Evolutionary conservation across 1,140 invertebrate species (phyloP), one percentile per base, ranked within the genome.

Genomic region (Apis laboriosa): DNA sequence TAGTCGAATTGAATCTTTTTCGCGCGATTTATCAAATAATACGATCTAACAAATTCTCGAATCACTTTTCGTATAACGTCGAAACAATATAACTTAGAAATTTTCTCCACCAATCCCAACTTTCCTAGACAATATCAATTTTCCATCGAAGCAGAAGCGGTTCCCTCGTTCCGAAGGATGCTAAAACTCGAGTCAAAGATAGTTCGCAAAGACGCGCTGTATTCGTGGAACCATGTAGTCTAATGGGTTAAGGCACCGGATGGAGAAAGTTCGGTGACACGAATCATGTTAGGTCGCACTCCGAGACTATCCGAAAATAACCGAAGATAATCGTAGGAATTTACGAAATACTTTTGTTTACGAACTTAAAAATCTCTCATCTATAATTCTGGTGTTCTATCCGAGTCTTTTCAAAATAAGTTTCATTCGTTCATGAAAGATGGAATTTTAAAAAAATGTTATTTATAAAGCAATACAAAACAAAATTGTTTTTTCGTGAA

Each of bases 281-380:
- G n/a, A 43, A 71, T 61, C 66, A 66, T 43, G 66, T 78, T 34
- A 53, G 58, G 43, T 79, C 72, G 61, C 68, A 51, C 24, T 68
- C 53, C 56, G 34, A 34, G 49, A 61, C 56, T 53, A 67, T 43
- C 75, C 15, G 63, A 53, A 43, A 43, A 43, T 43, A 63, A 24
- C 61, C 24, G 24, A 63, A 34, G 77, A 72, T 79, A 79, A 79
- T 68, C 21, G 51, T 49, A 71, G 67, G 51, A 72, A 79, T 56
- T 79, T 79, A 43, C 24, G 3, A 21, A 24, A 53, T 56, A 19
- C 49, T 34, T 68, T 63, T 61, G 67, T 72, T 61, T 34, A 34
- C 43, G 68, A 51, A 28, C 43, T 24, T 72, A 72, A 79, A 79
- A 72, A 79, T 72, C 71, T 61, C 68, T 49, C 77, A 53, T 24